Percentiles rank a stretch among this genome's conserved stretches.
These are phyloP conservation scores for Pseudorasbora parva DNA, from an alignment of 2,113 vertebrate genomes.

Conservation along the genomic window DNA sequence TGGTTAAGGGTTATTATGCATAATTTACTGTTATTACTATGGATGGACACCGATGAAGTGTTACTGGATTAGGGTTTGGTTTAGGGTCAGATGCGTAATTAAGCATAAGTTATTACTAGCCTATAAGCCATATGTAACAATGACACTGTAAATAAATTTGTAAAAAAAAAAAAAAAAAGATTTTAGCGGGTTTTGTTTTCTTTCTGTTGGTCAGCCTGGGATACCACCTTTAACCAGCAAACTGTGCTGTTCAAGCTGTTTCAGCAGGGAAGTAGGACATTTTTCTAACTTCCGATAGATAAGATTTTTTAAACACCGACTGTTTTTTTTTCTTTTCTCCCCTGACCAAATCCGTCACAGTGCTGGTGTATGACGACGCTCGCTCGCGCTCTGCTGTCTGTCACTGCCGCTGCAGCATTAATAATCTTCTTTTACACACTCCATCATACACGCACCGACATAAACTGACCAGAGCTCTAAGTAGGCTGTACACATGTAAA, in stretches of 20 bases:
- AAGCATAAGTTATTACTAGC: no score
- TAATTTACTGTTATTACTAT: no score
- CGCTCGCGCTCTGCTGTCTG: not conserved
- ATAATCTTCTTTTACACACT: not conserved
- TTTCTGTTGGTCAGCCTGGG: not conserved
- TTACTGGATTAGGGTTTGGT: no score
- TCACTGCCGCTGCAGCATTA: constrained; percentile 14
- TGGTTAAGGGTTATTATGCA: no score
- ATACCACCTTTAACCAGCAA: not conserved
- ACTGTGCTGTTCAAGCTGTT: not conserved
- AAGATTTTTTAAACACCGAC: not conserved
- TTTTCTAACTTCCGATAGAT: not conserved
- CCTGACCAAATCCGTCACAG: not conserved
- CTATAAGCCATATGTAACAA: no score
- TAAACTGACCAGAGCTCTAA: not conserved
- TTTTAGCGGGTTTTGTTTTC: not conserved
- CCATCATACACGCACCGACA: constrained; percentile 1
- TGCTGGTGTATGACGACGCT: not conserved
- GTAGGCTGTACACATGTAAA: not conserved
- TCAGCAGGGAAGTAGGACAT: not conserved
- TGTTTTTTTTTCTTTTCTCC: not conserved
- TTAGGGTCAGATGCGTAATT: no score
- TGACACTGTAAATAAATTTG: no score
- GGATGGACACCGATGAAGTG: no score
- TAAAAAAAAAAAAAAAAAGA: no score